Percentiles rank a stretch among this genome's conserved stretches.
These are phyloP conservation scores for Heliconius erato DNA, from an alignment of 2,888 invertebrate species.

Conservation along the genomic window DNA sequence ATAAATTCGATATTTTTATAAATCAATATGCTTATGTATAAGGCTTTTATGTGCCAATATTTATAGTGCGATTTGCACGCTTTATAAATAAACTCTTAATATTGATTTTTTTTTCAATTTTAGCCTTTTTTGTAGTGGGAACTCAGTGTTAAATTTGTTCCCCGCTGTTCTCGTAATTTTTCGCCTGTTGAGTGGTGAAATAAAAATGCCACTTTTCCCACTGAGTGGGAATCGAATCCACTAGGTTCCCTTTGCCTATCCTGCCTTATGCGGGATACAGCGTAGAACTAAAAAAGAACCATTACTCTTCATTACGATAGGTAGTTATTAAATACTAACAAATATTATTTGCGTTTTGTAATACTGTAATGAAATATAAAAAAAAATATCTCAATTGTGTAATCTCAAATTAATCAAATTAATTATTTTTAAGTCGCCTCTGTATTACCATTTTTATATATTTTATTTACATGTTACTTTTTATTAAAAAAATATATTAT, in stretches of 20 bases:
- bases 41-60: slow-evolving; percentile 5
- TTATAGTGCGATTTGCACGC: not conserved
- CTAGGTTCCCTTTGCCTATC: no score
- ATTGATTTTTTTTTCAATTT: no score
- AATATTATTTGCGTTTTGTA: slow-evolving; percentile 25
- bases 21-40: not conserved
- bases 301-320: no score
- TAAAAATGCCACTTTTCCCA: no score
- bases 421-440: slow-evolving; percentile 16
- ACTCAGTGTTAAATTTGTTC: no score
- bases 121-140: not conserved
- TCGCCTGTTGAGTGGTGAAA: no score
- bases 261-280: no score
- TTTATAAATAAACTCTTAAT: no score
- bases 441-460: slow-evolving; percentile 11
- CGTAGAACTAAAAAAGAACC: no score
- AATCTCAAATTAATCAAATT: slow-evolving; percentile 26
- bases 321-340: not conserved
- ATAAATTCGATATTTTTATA: no score
- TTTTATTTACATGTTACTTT: slow-evolving; percentile 15
- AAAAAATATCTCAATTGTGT: slow-evolving; percentile 10
- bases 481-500: slow-evolving; percentile 7
- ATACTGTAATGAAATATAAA: not conserved
- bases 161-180: no score
- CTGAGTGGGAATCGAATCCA: no score